Conservation (phyloP, 1,140 invertebrate genomes). For the Teleogryllus occipitalis region DNA sequence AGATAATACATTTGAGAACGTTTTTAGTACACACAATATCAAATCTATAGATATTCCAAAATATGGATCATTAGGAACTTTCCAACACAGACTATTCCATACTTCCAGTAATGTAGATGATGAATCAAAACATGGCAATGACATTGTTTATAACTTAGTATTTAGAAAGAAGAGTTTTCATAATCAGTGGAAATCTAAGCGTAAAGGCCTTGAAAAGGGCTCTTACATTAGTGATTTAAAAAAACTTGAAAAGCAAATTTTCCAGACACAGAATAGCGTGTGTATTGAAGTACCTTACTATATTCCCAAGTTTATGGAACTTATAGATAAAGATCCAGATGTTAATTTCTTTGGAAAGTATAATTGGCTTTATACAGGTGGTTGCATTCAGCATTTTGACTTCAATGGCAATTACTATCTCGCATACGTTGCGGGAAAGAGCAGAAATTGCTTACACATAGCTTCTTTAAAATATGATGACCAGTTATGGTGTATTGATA, state of each 20-base stretch:
- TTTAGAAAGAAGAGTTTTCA: not conserved
- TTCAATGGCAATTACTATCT: not conserved
- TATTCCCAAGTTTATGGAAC: not conserved
- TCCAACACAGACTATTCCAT: no score
- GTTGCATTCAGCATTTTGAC: not conserved
- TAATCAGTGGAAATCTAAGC: not conserved
- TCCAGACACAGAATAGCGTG: not conserved
- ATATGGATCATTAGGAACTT: no score
- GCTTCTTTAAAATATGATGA: not conserved
- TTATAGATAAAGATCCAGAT: not conserved
- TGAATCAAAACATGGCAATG: not conserved
- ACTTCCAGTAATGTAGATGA: no score
- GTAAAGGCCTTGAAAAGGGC: not conserved
- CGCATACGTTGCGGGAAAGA: not conserved
- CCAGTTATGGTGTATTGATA: not conserved
- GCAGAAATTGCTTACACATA: not conserved
- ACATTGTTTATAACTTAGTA: not conserved
- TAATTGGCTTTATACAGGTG: not conserved
- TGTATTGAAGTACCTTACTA: not conserved
- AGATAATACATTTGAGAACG: no score
- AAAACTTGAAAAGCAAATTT: not conserved
- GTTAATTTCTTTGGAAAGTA: not conserved
- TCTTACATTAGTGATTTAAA: not conserved
- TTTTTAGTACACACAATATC: no score
- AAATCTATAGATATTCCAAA: no score